Conservation (phyloP, 2,888 invertebrate genomes). For the Eupeodes latifasciatus region DNA sequence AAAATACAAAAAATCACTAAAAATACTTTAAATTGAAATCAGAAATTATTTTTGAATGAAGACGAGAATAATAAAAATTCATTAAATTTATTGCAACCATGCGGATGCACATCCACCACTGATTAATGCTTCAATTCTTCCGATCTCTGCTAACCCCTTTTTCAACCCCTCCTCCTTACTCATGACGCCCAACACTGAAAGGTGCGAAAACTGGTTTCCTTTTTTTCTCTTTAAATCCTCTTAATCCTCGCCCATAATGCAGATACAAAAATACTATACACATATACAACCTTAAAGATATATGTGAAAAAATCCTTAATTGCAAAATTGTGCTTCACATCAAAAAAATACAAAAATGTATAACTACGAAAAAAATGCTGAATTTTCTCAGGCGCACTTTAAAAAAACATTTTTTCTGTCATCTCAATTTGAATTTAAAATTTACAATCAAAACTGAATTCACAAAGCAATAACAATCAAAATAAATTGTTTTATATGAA, state of each 20-base stretch:
- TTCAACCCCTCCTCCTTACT: neutral
- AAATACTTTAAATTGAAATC: slow-evolving; percentile 63
- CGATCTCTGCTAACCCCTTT: neutral
- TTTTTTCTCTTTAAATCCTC: neutral
- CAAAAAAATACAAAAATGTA: neutral
- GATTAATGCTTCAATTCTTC: slow-evolving; percentile 60
- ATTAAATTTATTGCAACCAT: slow-evolving; percentile 73
- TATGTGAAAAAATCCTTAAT: slow-evolving; percentile 56
- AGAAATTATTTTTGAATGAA: slow-evolving; percentile 61
- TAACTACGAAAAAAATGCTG: slow-evolving; percentile 10
- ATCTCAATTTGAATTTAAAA: slow-evolving; percentile 47
- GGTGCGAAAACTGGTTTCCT: slow-evolving; percentile 45
- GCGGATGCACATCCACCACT: slow-evolving; percentile 72
- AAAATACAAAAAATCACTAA: neutral
- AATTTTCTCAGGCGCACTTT: slow-evolving; percentile 11
- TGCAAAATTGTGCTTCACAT: slow-evolving; percentile 46
- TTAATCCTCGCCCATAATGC: slow-evolving; percentile 3
- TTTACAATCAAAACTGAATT: slow-evolving; percentile 56
- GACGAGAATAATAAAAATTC: slow-evolving; percentile 20
- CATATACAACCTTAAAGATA: neutral
- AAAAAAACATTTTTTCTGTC: slow-evolving; percentile 25
- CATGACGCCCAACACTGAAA: slow-evolving; percentile 3
- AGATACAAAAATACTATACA: neutral
- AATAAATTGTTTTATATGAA: slow-evolving; percentile 45
- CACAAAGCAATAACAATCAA: slow-evolving; percentile 52